phyloP scores from a whole-genome alignment of 2,888 invertebrate species.

The Trissonchulus sp. region DNA sequence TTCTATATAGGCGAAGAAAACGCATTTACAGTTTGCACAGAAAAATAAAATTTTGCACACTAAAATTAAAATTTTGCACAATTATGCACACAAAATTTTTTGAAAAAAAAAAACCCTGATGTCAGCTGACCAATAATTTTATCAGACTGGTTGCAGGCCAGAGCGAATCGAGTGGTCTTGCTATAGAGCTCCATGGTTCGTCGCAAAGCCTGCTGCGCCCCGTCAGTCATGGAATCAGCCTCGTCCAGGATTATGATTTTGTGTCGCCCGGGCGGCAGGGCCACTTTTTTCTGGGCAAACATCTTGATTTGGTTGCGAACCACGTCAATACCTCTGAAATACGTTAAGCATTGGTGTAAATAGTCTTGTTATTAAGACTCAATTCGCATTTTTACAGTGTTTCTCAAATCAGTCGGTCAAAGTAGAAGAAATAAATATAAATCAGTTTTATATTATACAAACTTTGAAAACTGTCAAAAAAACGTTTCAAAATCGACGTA shows the following conservation, averaged over 20 bases:
- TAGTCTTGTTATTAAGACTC: background rate
- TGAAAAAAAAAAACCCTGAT: no score
- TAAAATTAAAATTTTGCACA: no score
- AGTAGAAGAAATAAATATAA: no score
- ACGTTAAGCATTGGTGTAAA: conserved; percentile 13
- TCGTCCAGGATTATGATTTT: conserved; percentile 97
- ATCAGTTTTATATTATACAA: no score
- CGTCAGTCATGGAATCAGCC: conserved; percentile 81
- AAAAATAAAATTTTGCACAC: no score
- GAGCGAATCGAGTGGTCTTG: conserved; percentile 88
- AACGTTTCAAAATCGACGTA: no score
- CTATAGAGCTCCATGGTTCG: conserved; percentile 98
- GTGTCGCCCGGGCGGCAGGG: conserved; percentile 79
- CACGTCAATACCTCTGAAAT: conserved; percentile 84
- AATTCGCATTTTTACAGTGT: no score
- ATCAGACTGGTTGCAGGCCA: conserved; percentile 96
- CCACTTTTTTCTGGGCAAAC: conserved; percentile 95
- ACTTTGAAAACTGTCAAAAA: no score
- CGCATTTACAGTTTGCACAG: no score
- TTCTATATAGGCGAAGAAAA: no score
- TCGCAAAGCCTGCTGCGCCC: conserved; percentile 83
- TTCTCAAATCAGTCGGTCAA: no score
- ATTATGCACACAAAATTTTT: no score
- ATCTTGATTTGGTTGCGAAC: conserved; percentile 97
- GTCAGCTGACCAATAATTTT: conserved; percentile 86